Evolutionary conservation across 2,113 vertebrate genomes (phyloP).

Genomic region (Columbina picui): DNA sequence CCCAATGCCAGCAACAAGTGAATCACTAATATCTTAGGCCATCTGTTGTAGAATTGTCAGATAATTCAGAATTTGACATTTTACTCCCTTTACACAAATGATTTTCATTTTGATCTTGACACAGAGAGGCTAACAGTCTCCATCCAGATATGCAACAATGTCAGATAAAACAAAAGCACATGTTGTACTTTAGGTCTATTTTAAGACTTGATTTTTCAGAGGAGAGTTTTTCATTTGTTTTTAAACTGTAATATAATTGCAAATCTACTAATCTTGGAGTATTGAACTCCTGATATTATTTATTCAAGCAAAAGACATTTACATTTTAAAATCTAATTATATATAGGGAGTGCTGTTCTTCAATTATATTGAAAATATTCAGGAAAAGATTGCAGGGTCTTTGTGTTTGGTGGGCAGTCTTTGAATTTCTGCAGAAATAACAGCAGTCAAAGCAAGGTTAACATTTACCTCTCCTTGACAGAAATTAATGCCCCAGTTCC

Average conservation of each 20-base stretch:
- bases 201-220: constrained; percentile 20
- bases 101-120: constrained; percentile 21
- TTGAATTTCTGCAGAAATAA: not conserved
- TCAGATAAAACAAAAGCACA: constrained; percentile 5
- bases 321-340: constrained; percentile 33
- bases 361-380: not conserved
- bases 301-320: constrained; percentile 6
- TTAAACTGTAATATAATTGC: not conserved
- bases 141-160: not conserved
- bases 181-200: constrained; percentile 9
- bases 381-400: not conserved
- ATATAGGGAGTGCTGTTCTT: not conserved
- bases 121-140: not conserved
- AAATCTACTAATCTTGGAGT: not conserved
- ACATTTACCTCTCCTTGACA: not conserved
- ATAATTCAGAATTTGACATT: constrained; percentile 41
- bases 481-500: not conserved
- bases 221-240: not conserved
- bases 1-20: constrained; percentile 37
- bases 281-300: constrained; percentile 22
- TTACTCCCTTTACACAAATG: constrained; percentile 7
- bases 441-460: not conserved
- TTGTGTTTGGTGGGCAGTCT: not conserved
- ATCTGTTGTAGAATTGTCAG: constrained; percentile 50
- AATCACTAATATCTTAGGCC: constrained; percentile 49